A percentile compares a stretch with the other conserved stretches of the same genome.
Conservation (phyloP, 2,113 vertebrate species). For the Cephalopterus ornatus region DNA sequence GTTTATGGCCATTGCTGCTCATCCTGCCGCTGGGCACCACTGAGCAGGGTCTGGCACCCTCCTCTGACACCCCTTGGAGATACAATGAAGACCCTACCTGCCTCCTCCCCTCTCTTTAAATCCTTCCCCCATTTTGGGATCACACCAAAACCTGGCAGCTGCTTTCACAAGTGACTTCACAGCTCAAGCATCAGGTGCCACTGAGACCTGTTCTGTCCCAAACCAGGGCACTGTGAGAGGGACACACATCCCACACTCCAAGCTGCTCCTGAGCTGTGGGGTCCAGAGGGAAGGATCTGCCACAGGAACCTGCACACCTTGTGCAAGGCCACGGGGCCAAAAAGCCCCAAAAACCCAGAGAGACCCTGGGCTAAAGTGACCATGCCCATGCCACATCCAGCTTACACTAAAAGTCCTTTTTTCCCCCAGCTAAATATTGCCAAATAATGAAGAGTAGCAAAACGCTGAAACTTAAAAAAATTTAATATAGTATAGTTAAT, state of each 20-base stretch:
- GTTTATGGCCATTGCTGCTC: neutral
- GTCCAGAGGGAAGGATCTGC: fast-evolving
- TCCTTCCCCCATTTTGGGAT: neutral
- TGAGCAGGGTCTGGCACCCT: neutral
- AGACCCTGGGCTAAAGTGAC: neutral
- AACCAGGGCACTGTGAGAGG: fast-evolving
- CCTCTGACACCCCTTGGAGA: neutral
- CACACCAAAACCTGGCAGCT: neutral
- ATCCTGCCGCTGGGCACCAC: neutral
- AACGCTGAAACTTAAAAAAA: neutral
- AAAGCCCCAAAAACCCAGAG: neutral
- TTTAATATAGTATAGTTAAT: neutral
- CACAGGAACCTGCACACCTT: neutral
- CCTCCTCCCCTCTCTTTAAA: neutral
- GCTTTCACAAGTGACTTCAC: neutral
- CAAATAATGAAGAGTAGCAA: neutral
- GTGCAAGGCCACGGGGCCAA: neutral
- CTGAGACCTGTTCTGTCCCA: neutral
- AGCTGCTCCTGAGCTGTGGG: neutral
- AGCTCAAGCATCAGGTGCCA: neutral
- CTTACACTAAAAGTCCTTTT: neutral
- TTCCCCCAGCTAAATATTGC: neutral
- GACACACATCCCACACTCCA: fast-evolving
- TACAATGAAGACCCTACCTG: neutral
- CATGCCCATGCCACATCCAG: fast-evolving